These are phyloP conservation scores for Colletes latitarsis DNA, from an alignment of 1,140 invertebrate genomes.

Conservation along the genomic window DNA sequence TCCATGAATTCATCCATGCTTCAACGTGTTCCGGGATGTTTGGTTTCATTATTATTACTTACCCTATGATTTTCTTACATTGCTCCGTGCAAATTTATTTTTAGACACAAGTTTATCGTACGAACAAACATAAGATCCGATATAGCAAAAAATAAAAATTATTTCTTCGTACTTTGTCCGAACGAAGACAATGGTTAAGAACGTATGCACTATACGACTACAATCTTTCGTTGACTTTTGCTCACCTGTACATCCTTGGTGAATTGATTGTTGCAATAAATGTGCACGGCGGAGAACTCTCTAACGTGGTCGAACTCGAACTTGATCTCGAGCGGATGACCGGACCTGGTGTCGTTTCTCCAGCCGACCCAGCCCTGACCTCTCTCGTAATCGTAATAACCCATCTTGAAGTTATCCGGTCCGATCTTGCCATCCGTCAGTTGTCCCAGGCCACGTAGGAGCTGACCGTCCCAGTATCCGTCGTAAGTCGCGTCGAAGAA, in stretches of 20 bases:
- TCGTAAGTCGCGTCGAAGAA: constrained; percentile 96
- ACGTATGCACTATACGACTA: too few relatives aligned
- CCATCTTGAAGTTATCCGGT: constrained; percentile 89
- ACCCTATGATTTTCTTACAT: too few relatives aligned
- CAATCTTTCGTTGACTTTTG: too few relatives aligned
- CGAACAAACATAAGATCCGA: too few relatives aligned
- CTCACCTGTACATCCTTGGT: constrained; percentile 89
- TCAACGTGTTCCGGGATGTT: too few relatives aligned
- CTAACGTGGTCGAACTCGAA: constrained; percentile 94
- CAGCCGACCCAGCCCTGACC: constrained; percentile 95
- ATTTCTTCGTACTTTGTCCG: too few relatives aligned
- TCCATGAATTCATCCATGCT: too few relatives aligned
- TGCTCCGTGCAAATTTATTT: too few relatives aligned
- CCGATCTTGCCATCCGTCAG: constrained; percentile 89
- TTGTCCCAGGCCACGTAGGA: constrained; percentile 91
- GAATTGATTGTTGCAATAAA: constrained; percentile 92
- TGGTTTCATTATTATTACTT: too few relatives aligned
- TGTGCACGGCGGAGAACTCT: constrained; percentile 92
- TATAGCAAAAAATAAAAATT: too few relatives aligned
- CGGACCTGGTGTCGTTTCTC: constrained; percentile 89
- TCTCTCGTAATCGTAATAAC: constrained; percentile 83
- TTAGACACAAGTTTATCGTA: too few relatives aligned
- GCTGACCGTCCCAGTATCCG: constrained; percentile 88
- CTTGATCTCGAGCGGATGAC: constrained; percentile 87
- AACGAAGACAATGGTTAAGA: too few relatives aligned